Percentiles rank a stretch among this genome's conserved stretches.
Conservation (phyloP, 92 coral and sea anemone genomes). For the Epizoanthus scotinus region DNA sequence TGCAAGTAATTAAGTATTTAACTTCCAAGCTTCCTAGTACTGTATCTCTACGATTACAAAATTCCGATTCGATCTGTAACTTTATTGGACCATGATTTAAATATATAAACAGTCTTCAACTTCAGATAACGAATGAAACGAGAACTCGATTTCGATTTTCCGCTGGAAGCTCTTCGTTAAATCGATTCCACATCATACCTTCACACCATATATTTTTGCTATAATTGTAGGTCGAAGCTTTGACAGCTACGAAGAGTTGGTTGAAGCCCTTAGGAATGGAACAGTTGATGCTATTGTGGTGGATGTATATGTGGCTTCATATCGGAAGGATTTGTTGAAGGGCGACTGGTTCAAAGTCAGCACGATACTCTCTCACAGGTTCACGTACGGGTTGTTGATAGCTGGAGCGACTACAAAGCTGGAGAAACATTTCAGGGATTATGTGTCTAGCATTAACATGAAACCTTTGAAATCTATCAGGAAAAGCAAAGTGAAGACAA, state of each 20-base stretch:
- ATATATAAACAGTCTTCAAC: too few relatives aligned
- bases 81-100: too few relatives aligned
- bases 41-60: too few relatives aligned
- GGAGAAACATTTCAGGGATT: background rate
- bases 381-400: background rate
- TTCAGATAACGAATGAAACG: too few relatives aligned
- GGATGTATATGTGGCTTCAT: slow-evolving; percentile 8
- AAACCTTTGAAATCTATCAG: background rate
- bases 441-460: slow-evolving; percentile 1
- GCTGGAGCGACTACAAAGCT: background rate
- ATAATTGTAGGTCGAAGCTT: background rate
- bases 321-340: background rate
- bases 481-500: background rate
- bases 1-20: too few relatives aligned
- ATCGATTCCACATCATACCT: background rate
- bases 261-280: background rate
- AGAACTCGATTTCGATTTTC: background rate
- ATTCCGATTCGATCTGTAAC: too few relatives aligned
- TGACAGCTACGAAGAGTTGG: background rate
- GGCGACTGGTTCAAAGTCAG: background rate
- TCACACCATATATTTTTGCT: background rate
- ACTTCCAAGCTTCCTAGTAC: too few relatives aligned
- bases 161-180: background rate
- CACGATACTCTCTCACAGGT: background rate
- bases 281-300: background rate